Conservation (phyloP, 2,113 vertebrate genomes). For the Oryzias curvinotus region DNA sequence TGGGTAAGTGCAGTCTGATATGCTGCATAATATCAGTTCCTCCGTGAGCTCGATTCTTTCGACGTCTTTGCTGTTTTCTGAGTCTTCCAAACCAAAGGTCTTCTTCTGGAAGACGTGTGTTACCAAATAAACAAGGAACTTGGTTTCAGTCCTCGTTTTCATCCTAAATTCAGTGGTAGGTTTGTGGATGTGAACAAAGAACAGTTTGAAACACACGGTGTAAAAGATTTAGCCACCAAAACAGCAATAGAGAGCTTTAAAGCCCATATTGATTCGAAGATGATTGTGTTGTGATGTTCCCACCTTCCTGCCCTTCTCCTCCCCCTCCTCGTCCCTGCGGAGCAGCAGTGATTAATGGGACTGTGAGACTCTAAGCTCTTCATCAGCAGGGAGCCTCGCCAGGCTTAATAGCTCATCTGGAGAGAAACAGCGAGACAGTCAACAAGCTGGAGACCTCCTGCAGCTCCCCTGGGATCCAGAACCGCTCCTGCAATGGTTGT, state of each 20-base stretch:
- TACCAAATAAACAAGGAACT: no score
- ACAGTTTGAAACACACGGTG: background rate
- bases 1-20: slow-evolving; percentile 61
- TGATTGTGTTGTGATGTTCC: slow-evolving; percentile 5
- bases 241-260: slow-evolving; percentile 5
- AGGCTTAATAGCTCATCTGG: slow-evolving; percentile 62
- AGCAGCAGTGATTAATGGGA: slow-evolving; percentile 61
- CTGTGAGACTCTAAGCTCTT: slow-evolving; percentile 58
- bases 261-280: slow-evolving; percentile 14
- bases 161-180: no score
- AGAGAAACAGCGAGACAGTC: slow-evolving; percentile 50
- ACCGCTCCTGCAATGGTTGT: slow-evolving; percentile 1
- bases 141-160: no score
- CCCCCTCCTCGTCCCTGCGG: slow-evolving; percentile 21
- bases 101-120: background rate
- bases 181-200: no score
- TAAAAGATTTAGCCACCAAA: background rate
- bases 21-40: background rate
- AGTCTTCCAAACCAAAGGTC: background rate
- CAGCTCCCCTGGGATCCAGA: slow-evolving; percentile 13
- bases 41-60: background rate
- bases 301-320: slow-evolving; percentile 21
- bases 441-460: slow-evolving; percentile 36
- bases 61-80: background rate
- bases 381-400: slow-evolving; percentile 43